phyloP scores from a whole-genome alignment of 2,888 invertebrate species.

The Myopa testacea region DNA sequence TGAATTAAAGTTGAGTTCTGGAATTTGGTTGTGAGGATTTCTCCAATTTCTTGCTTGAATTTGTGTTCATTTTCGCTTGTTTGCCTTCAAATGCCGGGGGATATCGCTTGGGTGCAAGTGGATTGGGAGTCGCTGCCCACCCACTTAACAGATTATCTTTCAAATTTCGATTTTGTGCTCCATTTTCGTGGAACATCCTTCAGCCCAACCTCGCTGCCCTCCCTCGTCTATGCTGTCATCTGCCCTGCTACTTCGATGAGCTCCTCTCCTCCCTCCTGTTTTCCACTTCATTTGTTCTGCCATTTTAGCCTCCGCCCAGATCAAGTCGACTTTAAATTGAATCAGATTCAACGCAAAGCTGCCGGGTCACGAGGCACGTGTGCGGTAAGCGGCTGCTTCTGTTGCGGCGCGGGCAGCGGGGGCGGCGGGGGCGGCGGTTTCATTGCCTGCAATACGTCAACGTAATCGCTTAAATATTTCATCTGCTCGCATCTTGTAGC shows the following conservation, averaged over 20 bases:
- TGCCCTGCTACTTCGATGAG: not conserved
- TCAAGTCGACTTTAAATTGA: constrained; percentile 13
- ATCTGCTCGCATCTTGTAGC: constrained; percentile 12
- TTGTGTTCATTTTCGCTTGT: no score
- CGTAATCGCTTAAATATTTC: constrained; percentile 34
- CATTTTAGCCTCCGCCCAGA: constrained; percentile 11
- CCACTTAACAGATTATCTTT: constrained; percentile 18
- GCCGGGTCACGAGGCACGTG: not conserved
- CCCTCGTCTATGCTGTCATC: not conserved
- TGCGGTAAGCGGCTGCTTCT: not conserved
- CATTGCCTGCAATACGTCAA: constrained; percentile 36
- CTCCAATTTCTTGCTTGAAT: no score
- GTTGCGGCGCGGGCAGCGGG: not conserved
- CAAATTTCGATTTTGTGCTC: constrained; percentile 41
- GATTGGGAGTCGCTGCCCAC: no score
- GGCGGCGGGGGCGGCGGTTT: constrained; percentile 23
- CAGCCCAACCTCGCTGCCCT: not conserved
- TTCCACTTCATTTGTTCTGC: constrained; percentile 31
- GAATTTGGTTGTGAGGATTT: no score
- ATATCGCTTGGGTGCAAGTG: no score
- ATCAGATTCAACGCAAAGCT: not conserved
- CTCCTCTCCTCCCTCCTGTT: not conserved
- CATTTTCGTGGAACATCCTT: constrained; percentile 14
- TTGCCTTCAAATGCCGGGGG: no score
- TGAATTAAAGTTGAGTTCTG: no score